Evolutionary conservation across 2,113 vertebrate genomes (phyloP), one percentile per base, ranked within the genome.

Genomic region (Nothocercus julius): DNA sequence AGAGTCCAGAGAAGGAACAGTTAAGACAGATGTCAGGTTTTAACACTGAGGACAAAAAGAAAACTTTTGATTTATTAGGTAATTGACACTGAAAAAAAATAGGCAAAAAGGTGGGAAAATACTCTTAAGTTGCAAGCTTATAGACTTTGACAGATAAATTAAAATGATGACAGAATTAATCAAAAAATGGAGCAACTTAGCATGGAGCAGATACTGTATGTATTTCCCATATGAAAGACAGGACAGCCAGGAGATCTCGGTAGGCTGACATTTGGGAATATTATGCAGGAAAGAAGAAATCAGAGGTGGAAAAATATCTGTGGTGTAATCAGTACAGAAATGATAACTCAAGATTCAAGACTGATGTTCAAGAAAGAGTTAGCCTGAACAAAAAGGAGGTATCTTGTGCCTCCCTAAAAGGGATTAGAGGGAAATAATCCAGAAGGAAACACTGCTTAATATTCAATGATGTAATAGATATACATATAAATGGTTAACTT

Each of bases 171-270:
- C 74, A 72, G 19, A 67, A 68, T 34, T 40, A 30, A 7, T 80
- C 54, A 32, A 81, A 69, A 85, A 34, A 1, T 6, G 63, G 62
- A 76, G 16, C 3, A 32, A 11, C 7, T 56, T 68, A 32, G 63
- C 1, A 2, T 51, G 42, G 69, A 1, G 7, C 3, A 62, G 6
- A 36, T 61, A 25, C 69, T 51, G 7, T 9, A 56, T 13, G 19
- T n/a, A 30, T 2, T 59, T 2, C 7, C 4, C 19, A 36, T 24
- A 45, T 24, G 17, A 75, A 89, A 66, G 5, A 13, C 19, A 0
- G 0, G 2, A 30, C 62, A 25, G 17, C 11, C 34, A 79, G 42
- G 3, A 63, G 1, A 58, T 3, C 42, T 13, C 3, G 53, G 34
- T 58, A 5, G 32, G 2, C 12, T 44, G 54, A 28, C 51, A 2